phyloP scores from a whole-genome alignment of 2,797 vertebrate genomes.

The Thaleichthys pacificus region DNA sequence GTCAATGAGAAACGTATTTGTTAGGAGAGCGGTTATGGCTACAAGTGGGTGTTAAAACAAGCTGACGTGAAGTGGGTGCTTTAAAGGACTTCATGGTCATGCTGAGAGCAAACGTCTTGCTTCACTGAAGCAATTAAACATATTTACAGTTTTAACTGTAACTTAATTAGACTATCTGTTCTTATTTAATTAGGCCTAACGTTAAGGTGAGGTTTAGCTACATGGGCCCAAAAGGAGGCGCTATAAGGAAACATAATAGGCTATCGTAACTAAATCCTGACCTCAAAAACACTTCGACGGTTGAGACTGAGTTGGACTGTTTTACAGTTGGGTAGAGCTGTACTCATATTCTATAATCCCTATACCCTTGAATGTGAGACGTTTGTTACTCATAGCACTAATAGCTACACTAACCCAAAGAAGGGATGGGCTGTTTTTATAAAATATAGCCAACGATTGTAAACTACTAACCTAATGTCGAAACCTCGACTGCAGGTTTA shows the following conservation, averaged over 20 bases:
- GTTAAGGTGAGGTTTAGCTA: too few relatives aligned
- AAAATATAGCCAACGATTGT: not conserved
- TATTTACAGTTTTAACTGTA: not conserved
- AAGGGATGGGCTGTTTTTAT: too few relatives aligned
- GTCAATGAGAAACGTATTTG: slow-evolving; percentile 33
- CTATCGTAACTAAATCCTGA: too few relatives aligned
- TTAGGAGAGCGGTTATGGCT: slow-evolving; percentile 27
- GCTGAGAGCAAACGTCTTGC: not conserved
- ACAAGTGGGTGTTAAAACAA: not conserved
- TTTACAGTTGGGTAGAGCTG: not conserved
- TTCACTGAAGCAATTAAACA: not conserved
- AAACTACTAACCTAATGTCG: not conserved
- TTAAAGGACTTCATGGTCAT: not conserved
- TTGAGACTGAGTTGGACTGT: too few relatives aligned
- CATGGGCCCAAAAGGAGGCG: too few relatives aligned
- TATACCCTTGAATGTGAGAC: too few relatives aligned
- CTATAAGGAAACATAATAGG: too few relatives aligned
- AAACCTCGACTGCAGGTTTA: not conserved
- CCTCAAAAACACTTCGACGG: too few relatives aligned
- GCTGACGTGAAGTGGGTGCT: not conserved
- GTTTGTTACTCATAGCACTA: too few relatives aligned
- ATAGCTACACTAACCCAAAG: too few relatives aligned
- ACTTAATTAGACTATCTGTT: not conserved
- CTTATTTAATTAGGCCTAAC: too few relatives aligned
- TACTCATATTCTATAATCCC: too few relatives aligned